Base-by-base conservation (phyloP, 1,140 invertebrate species). In the Eriosoma lanigerum region DNA sequence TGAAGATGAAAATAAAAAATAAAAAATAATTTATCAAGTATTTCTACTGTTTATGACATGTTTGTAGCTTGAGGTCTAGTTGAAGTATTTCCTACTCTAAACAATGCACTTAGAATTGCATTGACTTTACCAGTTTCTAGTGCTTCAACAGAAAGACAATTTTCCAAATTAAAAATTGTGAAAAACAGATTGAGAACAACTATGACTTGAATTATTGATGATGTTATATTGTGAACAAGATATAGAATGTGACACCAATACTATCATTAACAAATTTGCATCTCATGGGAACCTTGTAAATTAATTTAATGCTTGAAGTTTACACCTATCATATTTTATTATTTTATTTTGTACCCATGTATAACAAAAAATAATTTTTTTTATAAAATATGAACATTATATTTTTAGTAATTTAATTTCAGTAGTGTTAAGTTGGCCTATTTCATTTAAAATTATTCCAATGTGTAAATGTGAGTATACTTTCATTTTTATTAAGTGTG, bases 241-340 rank as follows among this genome's bases (percentile, higher is more conserved):
- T 19, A n/a, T n/a, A 52, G 19, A 52, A 52, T 52, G 50, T 52
- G 50, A 52, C 50, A 52, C 17, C 50, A 52, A 52, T 52, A 52
- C 50, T 52, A 52, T 52, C 50, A 52, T 52, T 56, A 58, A 58
- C 24, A 58, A 58, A 58, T 58, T 58, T 58, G 56, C 56, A 58
- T 24, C 56, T 58, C 24, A 58, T 58, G 56, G 56, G 56, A 58
- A 58, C 56, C 56, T 58, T 26, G 26, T 58, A 58, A 58, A 58
- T 58, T 9, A 58, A 58, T 58, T 58, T 58, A 58, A 58, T 58
- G 56, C 56, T 58, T 58, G 10, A 58, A 54, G 52, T 56, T 56
- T 56, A 24, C 8, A 56, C 54, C 17, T 54, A 54, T 52, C 50
- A 12, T 54, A n/a, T 52, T 54, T n/a, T 54, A 54, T 54, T 54